These are phyloP conservation scores for Drosophila infuscata DNA, from an alignment of 2,888 invertebrate species.

Conservation along the genomic window DNA sequence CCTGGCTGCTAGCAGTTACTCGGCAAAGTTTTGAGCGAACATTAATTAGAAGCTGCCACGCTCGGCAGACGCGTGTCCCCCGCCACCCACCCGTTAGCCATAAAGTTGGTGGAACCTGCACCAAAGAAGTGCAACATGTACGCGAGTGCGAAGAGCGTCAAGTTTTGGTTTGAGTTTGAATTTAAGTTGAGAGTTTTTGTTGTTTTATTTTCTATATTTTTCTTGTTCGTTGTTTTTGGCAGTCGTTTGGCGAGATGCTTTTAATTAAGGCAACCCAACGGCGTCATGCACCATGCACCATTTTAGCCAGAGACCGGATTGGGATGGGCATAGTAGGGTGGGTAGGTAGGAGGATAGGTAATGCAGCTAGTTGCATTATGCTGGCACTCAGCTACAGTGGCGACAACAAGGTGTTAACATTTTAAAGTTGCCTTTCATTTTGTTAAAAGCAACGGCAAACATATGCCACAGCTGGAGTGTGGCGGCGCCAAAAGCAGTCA, in stretches of 20 bases:
- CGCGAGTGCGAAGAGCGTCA: slow-evolving; percentile 17
- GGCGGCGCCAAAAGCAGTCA: neutral
- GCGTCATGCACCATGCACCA: slow-evolving; percentile 62
- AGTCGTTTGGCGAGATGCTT: slow-evolving; percentile 57
- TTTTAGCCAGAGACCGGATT: slow-evolving; percentile 10
- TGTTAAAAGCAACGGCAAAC: slow-evolving; percentile 58
- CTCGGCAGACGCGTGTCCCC: slow-evolving; percentile 59
- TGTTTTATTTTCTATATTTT: neutral
- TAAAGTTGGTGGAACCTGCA: slow-evolving; percentile 47
- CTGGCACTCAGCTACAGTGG: slow-evolving; percentile 30
- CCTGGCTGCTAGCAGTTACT: slow-evolving; percentile 20
- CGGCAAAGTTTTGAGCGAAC: slow-evolving; percentile 67
- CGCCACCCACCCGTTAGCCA: slow-evolving; percentile 13
- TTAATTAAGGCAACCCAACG: slow-evolving; percentile 70
- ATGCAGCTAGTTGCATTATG: slow-evolving; percentile 41
- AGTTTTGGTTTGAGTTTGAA: slow-evolving; percentile 64
- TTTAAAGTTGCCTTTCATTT: slow-evolving; percentile 72
- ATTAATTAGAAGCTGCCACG: slow-evolving; percentile 81
- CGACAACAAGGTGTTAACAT: slow-evolving; percentile 72
- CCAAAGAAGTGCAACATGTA: slow-evolving; percentile 70
- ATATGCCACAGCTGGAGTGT: slow-evolving; percentile 28
- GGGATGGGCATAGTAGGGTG: no score
- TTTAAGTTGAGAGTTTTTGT: slow-evolving; percentile 58
- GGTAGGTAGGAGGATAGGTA: neutral
- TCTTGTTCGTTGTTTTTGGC: slow-evolving; percentile 29